Base-by-base conservation (phyloP, 2,113 vertebrate species). In the Anhinga rufa region DNA sequence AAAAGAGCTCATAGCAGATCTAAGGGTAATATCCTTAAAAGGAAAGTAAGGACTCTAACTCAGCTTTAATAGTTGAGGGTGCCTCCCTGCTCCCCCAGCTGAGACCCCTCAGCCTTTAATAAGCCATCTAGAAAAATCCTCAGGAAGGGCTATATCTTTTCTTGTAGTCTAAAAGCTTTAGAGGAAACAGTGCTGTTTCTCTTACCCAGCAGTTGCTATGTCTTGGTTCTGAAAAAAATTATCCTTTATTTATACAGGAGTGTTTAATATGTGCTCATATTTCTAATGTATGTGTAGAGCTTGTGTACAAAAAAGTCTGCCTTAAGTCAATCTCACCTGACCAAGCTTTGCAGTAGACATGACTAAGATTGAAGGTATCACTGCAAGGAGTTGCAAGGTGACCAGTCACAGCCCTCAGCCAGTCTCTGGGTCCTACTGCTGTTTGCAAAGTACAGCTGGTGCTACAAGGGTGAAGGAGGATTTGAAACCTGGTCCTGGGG, bases 1-100 rank as follows among this genome's bases (percentile, higher is more conserved):
- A 40, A 38, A 55, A 29, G 5, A 46, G 2, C 44, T 34, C 31
- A 34, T 1, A 80, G 1, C 6, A 44, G 3, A 1, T 22, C 17
- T 10, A 48, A 76, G 22, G 6, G 8, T 28, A 13, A 4, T 5
- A 44, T 3, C 15, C 4, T 6, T 4, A 0, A 40, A 61, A 24
- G 6, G 0, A 2, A 3, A 11, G 0, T 0, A 3, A 1, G 2
- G 2, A 0, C 24, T 44, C 58, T 28, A 42, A 32, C 20, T 61
- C 7, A 1, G 40, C 64, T 86, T 66, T 92, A 62, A 21, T 21
- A 92, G 38, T 44, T 22, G 26, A 46, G 42, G 40, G n/a, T 22
- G 9, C 25, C 58, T 71, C 46, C 25, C 28, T 61, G 25, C 20
- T 40, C 38, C 32, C 7, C 15, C n/a, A 71, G 57, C 31, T 89